A percentile compares a stretch with the other conserved stretches of the same genome.
These are phyloP conservation scores for Amblyraja radiata DNA, from an alignment of 2,797 vertebrate genomes.

Conservation along the genomic window DNA sequence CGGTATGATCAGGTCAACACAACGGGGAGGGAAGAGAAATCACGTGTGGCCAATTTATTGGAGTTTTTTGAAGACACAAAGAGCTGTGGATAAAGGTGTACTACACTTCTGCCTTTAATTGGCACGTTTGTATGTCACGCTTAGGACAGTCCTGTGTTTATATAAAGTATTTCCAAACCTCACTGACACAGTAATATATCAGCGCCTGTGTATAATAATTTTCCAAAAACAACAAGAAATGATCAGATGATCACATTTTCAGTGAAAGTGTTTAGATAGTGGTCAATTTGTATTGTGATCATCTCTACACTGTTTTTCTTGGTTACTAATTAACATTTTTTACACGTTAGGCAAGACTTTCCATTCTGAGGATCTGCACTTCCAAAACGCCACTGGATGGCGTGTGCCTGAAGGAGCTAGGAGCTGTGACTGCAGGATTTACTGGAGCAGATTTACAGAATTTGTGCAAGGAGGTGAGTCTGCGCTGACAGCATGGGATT, in stretches of 20 bases:
- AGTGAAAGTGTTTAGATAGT: neutral
- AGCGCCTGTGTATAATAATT: neutral
- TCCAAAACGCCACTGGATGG: constrained; percentile 66
- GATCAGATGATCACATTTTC: neutral
- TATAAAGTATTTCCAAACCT: neutral
- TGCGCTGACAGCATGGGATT: neutral
- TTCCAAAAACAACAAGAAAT: neutral
- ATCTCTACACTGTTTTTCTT: neutral
- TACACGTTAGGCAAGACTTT: constrained; percentile 66
- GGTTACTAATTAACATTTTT: neutral
- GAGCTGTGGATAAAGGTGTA: too few relatives aligned
- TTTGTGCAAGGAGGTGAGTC: constrained; percentile 84
- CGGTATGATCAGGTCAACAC: too few relatives aligned
- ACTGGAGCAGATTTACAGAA: constrained; percentile 88
- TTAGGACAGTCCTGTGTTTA: neutral
- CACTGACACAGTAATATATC: neutral
- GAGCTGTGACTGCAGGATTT: constrained; percentile 64
- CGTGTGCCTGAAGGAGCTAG: constrained; percentile 70
- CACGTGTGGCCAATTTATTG: too few relatives aligned
- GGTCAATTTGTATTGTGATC: neutral
- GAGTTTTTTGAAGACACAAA: too few relatives aligned
- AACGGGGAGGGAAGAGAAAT: too few relatives aligned
- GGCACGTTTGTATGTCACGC: too few relatives aligned
- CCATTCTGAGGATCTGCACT: constrained; percentile 72
- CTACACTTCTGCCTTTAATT: too few relatives aligned